Conservation (phyloP, 2,113 vertebrate species). For the Anarrhichthys ocellatus region DNA sequence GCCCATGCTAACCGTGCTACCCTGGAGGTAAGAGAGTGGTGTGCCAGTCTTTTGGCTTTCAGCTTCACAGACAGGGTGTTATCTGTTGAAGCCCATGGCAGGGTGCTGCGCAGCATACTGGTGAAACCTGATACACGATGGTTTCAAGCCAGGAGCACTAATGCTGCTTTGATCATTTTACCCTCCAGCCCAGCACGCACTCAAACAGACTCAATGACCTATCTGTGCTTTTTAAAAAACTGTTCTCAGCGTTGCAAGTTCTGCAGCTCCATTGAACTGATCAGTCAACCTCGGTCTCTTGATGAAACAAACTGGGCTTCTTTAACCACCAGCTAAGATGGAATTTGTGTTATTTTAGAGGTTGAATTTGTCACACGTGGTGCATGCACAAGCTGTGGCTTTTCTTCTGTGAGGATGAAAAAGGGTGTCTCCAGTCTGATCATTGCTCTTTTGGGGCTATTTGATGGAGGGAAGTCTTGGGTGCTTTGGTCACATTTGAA, state of each 20-base stretch:
- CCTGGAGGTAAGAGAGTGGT: not conserved
- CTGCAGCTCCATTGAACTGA: not conserved
- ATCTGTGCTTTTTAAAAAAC: not conserved
- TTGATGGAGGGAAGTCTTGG: no score
- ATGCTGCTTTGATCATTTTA: conserved; percentile 39
- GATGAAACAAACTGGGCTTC: not conserved
- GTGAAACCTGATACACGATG: conserved; percentile 49
- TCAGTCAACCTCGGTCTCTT: not conserved
- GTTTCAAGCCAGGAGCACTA: conserved; percentile 36
- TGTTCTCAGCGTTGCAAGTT: not conserved
- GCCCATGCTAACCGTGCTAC: not conserved
- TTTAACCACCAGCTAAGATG: not conserved
- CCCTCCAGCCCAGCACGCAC: conserved; percentile 2
- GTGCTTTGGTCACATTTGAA: not conserved
- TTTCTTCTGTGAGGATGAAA: no score
- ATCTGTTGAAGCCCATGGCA: conserved; percentile 33
- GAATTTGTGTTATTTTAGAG: not conserved
- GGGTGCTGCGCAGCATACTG: conserved; percentile 27
- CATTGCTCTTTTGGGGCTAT: not conserved
- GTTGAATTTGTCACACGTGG: not conserved
- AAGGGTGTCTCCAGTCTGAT: no score
- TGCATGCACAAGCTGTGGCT: no score
- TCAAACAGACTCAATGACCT: conserved; percentile 34
- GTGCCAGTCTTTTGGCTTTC: conserved; percentile 19
- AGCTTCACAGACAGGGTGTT: conserved; percentile 21